Conservation (phyloP, 1,140 invertebrate species). For the Alviniconcha marisindica region DNA sequence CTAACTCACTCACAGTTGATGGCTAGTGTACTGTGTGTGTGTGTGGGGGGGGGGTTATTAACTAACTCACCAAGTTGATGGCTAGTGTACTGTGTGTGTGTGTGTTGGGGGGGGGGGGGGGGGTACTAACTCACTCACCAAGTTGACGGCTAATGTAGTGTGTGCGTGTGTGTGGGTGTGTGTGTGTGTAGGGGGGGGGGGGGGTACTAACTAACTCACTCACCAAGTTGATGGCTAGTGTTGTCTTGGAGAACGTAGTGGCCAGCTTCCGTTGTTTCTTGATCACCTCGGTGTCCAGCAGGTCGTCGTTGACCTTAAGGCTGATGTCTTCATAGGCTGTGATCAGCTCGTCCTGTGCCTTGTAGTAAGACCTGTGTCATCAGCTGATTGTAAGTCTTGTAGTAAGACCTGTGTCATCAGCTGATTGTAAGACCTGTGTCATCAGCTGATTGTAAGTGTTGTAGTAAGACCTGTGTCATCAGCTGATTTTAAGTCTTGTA, state of each 20-base stretch:
- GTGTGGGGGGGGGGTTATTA: too few relatives aligned
- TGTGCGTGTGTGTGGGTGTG: too few relatives aligned
- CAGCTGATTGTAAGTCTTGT: neutral
- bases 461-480: neutral
- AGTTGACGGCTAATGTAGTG: too few relatives aligned
- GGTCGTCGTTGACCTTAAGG: neutral
- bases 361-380: constrained; percentile 60
- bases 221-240: constrained; percentile 30
- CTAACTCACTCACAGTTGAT: too few relatives aligned
- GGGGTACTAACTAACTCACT: too few relatives aligned
- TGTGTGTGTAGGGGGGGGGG: too few relatives aligned
- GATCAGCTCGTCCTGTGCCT: constrained; percentile 61
- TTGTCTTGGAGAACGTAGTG: constrained; percentile 18
- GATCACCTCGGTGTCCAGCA: neutral
- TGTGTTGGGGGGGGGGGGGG: too few relatives aligned
- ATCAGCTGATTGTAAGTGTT: neutral
- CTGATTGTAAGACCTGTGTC: constrained; percentile 55
- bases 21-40: too few relatives aligned
- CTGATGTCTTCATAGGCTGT: constrained; percentile 55
- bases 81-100: too few relatives aligned
- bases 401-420: neutral
- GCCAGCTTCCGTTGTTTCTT: constrained; percentile 23
- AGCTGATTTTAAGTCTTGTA: too few relatives aligned
- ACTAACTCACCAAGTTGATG: too few relatives aligned
- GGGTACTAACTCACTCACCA: too few relatives aligned